Evolutionary conservation across 2,113 vertebrate genomes (phyloP).

Genomic region (Oreochromis tanganicae): DNA sequence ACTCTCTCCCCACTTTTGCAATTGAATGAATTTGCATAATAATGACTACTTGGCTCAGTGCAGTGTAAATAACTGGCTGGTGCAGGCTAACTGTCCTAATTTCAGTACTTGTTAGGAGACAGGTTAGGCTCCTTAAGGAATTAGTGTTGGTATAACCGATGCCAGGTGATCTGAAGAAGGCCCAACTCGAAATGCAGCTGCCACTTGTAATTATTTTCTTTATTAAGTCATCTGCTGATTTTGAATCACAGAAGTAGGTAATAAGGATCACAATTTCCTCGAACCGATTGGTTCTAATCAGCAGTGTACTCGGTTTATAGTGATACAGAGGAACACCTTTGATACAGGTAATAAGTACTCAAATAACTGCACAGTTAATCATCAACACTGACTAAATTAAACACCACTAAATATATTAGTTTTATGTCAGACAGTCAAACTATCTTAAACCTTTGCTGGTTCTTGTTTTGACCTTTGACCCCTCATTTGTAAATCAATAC

Average conservation of each 20-base stretch:
- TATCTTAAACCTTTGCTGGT: neutral
- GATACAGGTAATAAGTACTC: neutral
- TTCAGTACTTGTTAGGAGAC: conserved; percentile 46
- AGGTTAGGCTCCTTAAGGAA: conserved; percentile 46
- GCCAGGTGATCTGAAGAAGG: neutral
- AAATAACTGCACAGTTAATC: neutral
- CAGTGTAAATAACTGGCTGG: conserved; percentile 60
- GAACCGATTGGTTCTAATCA: neutral
- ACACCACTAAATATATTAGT: neutral
- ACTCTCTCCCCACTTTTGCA: conserved; percentile 44
- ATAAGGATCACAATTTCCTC: neutral
- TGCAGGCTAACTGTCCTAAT: conserved; percentile 57
- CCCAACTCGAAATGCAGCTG: neutral
- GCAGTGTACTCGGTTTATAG: neutral
- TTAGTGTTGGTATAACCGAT: neutral
- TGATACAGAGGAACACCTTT: neutral
- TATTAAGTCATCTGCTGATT: neutral
- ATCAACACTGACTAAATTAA: neutral
- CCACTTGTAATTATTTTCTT: neutral
- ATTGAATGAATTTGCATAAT: conserved; percentile 78
- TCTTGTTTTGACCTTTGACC: neutral
- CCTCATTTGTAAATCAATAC: neutral
- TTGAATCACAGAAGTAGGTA: neutral
- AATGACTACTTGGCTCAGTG: conserved; percentile 55
- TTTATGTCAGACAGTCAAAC: neutral